Evolutionary conservation across 2,113 vertebrate species (phyloP).

Genomic region (Glaucomys volans): DNA sequence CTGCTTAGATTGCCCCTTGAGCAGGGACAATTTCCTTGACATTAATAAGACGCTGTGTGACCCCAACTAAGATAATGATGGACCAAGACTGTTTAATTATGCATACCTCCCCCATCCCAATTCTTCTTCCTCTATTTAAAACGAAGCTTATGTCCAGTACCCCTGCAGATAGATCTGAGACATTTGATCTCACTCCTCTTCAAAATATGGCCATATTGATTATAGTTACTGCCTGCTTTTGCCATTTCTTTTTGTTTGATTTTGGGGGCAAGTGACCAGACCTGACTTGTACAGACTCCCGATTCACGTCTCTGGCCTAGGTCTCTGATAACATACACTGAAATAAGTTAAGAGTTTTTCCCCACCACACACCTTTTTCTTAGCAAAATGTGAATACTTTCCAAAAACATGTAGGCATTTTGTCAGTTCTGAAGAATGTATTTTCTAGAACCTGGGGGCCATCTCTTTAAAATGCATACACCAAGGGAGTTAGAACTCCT

Average conservation of each 20-base stretch:
- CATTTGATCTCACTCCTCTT: neutral
- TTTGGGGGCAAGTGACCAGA: neutral
- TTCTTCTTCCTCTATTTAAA: neutral
- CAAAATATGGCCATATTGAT: neutral
- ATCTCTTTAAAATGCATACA: neutral
- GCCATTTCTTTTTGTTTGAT: neutral
- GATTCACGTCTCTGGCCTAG: neutral
- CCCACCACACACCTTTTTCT: neutral
- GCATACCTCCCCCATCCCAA: neutral
- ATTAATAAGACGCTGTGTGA: neutral
- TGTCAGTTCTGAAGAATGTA: neutral
- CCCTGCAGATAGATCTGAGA: neutral
- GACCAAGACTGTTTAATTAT: neutral
- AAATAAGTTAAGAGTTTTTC: neutral
- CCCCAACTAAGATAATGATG: neutral
- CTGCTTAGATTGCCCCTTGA: neutral
- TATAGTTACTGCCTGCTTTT: neutral
- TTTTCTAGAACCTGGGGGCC: neutral
- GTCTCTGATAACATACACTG: neutral
- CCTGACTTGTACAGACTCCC: neutral
- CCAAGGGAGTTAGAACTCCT: rapidly evolving
- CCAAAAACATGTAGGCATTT: neutral
- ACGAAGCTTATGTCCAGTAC: neutral
- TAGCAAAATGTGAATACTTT: neutral
- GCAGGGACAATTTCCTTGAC: neutral